Evolutionary conservation across 1,140 invertebrate genomes (phyloP), one percentile per base, ranked within the genome.

Genomic region (Ostrea edulis): DNA sequence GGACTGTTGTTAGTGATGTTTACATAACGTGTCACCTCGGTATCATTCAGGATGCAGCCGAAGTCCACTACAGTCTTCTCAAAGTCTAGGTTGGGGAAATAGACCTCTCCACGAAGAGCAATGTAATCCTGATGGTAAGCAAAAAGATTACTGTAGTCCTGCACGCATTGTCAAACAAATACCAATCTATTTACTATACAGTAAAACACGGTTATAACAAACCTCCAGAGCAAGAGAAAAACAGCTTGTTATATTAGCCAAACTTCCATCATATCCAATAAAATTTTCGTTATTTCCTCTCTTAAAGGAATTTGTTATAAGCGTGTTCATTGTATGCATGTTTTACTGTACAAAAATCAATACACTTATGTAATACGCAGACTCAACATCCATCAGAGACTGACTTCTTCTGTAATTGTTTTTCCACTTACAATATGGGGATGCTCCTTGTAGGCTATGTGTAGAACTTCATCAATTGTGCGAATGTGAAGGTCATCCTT

Each of bases 1-100:
- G 95, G 95, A 87, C 94, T 94, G 90, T 94, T 94, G 90, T 95
- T 95, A 17, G 92, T 94, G 86, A 95, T 94, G 90, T 94, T 95
- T 51, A 95, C 91, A 71, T 95, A 95, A 11, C 94, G 88, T 2
- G 93, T 95, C 0, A 94, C 94, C 85, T 95, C 94, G 7, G 94
- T 94, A 88, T 95, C 93, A 90, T 95, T 95, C n/a, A 95, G 86
- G 55, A 95, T 94, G 89, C 94, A 95, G 9, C 94, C 95, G 92
- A 95, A 95, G 90, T 95, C 93, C 17, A 95, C 90, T 2, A 90
- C 87, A 7, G 90, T 90, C 88, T 94, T 93, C 90, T 95, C 94
- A 92, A 95, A 95, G 82, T 93, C 91, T 52, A 95, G 85, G 86
- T 95, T 95, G 20, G 95, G 95, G 90, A 95, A 95, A 89, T 95